Conservation (phyloP, 2,797 vertebrate genomes). For the Crenichthys baileyi region DNA sequence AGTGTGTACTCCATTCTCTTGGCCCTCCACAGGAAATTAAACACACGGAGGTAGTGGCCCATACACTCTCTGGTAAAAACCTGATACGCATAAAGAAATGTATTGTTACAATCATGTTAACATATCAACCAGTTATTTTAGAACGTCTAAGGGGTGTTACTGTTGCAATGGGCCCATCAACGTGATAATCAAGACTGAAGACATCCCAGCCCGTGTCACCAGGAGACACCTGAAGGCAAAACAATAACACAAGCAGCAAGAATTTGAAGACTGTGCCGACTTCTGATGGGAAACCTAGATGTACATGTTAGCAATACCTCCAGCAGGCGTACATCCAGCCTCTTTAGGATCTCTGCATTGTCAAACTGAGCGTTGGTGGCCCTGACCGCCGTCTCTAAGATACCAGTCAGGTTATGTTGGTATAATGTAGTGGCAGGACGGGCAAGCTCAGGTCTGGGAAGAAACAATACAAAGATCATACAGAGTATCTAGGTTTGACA, state of each 20-base stretch:
- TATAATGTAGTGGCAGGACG: constrained; percentile 96
- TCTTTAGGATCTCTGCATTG: constrained; percentile 93
- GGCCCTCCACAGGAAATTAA: constrained; percentile 97
- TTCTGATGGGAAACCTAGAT: not conserved
- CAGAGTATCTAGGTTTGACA: not conserved
- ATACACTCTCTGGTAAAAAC: constrained; percentile 98
- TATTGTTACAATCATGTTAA: not conserved
- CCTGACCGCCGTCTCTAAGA: constrained; percentile 94
- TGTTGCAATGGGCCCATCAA: constrained; percentile 96
- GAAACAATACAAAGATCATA: not conserved
- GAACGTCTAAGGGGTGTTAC: constrained; percentile 72
- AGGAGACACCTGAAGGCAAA: constrained; percentile 87
- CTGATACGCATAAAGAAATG: constrained; percentile 62
- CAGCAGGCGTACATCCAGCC: constrained; percentile 93
- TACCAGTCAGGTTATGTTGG: constrained; percentile 98
- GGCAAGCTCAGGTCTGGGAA: constrained; percentile 89
- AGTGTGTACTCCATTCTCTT: constrained; percentile 99
- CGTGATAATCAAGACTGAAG: constrained; percentile 98
- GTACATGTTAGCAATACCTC: constrained; percentile 76
- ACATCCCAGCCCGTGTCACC: constrained; percentile 99
- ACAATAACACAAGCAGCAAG: not conserved
- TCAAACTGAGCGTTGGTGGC: constrained; percentile 98
- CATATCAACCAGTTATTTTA: too few species aligned
- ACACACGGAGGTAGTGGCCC: constrained; percentile 96
- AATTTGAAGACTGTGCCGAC: too few species aligned